Evolutionary conservation across 2,113 vertebrate genomes (phyloP).

Genomic region (Chionodraco myersi): DNA sequence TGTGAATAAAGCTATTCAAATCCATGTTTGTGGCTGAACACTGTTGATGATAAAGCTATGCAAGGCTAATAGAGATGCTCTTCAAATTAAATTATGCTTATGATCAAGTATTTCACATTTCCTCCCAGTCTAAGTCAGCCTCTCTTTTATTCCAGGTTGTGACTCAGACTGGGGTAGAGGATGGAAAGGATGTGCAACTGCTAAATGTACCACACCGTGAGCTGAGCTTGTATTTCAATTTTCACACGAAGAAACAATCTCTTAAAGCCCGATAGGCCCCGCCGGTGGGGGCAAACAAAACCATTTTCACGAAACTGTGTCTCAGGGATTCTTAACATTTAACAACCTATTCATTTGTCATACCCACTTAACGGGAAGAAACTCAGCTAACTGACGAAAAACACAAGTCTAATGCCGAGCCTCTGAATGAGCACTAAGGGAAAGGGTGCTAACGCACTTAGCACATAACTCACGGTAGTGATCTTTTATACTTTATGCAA

Average conservation of each 20-base stretch:
- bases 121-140: not conserved
- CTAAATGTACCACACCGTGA: not conserved
- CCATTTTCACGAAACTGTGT: no score
- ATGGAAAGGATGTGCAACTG: not conserved
- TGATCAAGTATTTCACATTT: not conserved
- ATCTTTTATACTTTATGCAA: no score
- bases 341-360: no score
- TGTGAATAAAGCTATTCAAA: constrained; percentile 17
- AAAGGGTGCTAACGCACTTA: no score
- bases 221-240: not conserved
- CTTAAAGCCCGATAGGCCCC: not conserved
- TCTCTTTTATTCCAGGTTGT: not conserved
- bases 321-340: no score
- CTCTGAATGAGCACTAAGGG: no score
- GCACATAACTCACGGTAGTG: no score
- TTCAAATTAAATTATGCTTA: not conserved
- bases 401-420: no score
- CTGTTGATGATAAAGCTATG: not conserved
- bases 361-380: no score
- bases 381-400: no score
- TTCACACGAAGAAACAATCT: not conserved
- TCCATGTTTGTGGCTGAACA: not conserved
- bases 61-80: not conserved
- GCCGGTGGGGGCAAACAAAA: no score
- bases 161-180: not conserved